phyloP scores from a whole-genome alignment of 2,797 vertebrate species.

The Propithecus perrieri region DNA sequence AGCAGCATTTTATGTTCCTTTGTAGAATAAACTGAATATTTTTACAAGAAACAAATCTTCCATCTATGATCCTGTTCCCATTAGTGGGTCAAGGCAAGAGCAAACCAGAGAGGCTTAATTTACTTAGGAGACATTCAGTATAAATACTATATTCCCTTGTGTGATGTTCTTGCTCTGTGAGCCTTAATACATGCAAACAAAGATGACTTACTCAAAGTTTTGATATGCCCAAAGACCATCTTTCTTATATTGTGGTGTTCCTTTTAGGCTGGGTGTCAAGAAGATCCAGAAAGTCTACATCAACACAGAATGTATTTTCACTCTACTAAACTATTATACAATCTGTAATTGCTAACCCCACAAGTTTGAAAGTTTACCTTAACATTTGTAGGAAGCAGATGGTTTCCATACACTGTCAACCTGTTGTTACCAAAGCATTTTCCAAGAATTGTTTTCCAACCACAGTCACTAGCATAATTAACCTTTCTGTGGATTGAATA shows the following conservation, averaged over 20 bases:
- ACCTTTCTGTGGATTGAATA: slow-evolving; percentile 87
- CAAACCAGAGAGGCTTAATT: slow-evolving; percentile 81
- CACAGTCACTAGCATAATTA: slow-evolving; percentile 87
- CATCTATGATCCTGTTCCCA: slow-evolving; percentile 71
- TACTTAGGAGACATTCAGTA: slow-evolving; percentile 77
- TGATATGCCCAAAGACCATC: slow-evolving; percentile 76
- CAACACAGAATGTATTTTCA: slow-evolving; percentile 87
- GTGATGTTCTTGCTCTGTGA: slow-evolving; percentile 77
- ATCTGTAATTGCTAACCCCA: slow-evolving; percentile 88
- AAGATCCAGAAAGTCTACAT: slow-evolving; percentile 85
- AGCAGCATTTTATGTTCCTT: slow-evolving; percentile 69
- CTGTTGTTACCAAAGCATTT: slow-evolving; percentile 88
- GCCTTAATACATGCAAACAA: slow-evolving; percentile 68
- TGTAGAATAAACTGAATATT: slow-evolving; percentile 71
- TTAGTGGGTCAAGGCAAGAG: slow-evolving; percentile 77
- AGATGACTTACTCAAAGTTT: slow-evolving; percentile 67
- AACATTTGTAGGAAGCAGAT: slow-evolving; percentile 89
- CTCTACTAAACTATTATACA: slow-evolving; percentile 83
- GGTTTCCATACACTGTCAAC: slow-evolving; percentile 88
- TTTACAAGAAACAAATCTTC: slow-evolving; percentile 75
- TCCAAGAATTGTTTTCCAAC: slow-evolving; percentile 88
- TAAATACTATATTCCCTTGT: slow-evolving; percentile 81
- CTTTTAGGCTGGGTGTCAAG: slow-evolving; percentile 84
- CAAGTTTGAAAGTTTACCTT: slow-evolving; percentile 89
- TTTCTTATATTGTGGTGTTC: slow-evolving; percentile 81